Percentiles rank a stretch among this genome's conserved stretches.
Evolutionary conservation across 2,888 invertebrate species (phyloP).

Genomic region (Folsomia candida): DNA sequence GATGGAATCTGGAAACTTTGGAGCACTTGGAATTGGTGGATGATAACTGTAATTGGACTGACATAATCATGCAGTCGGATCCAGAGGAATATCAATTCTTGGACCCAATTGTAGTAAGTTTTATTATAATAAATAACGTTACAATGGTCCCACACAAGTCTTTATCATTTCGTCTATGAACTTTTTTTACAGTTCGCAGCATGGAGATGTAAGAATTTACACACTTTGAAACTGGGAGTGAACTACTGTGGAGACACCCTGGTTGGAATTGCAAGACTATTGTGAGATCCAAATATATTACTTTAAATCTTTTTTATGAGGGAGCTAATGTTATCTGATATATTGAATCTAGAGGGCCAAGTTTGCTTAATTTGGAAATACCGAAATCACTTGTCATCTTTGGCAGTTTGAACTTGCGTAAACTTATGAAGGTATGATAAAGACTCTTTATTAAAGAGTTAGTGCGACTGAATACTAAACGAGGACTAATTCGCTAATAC

Average conservation of each 20-base stretch:
- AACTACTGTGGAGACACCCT: constrained; percentile 64
- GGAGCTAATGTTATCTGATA: too few species aligned
- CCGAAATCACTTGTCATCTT: constrained; percentile 55
- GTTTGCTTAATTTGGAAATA: constrained; percentile 61
- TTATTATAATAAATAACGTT: too few species aligned
- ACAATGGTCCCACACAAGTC: too few species aligned
- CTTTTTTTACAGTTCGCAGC: constrained; percentile 38
- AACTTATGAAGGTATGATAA: constrained; percentile 39
- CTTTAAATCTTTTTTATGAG: too few species aligned
- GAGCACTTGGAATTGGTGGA: constrained; percentile 48
- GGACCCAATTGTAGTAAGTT: constrained; percentile 41
- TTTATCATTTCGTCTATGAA: too few species aligned
- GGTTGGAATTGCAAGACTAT: constrained; percentile 65
- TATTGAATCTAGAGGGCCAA: constrained; percentile 60
- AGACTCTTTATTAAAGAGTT: background rate
- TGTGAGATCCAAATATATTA: too few species aligned
- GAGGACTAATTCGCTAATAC: background rate
- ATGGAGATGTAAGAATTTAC: constrained; percentile 45
- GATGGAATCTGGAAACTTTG: constrained; percentile 45
- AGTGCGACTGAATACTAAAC: background rate
- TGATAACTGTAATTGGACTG: constrained; percentile 47
- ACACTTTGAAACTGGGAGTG: constrained; percentile 49
- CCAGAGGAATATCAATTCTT: constrained; percentile 43
- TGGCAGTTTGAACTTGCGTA: constrained; percentile 29
- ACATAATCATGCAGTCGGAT: constrained; percentile 43